Evolutionary conservation across 2,888 invertebrate species (phyloP), one percentile per base, ranked within the genome.

Genomic region (Rhingia rostrata): DNA sequence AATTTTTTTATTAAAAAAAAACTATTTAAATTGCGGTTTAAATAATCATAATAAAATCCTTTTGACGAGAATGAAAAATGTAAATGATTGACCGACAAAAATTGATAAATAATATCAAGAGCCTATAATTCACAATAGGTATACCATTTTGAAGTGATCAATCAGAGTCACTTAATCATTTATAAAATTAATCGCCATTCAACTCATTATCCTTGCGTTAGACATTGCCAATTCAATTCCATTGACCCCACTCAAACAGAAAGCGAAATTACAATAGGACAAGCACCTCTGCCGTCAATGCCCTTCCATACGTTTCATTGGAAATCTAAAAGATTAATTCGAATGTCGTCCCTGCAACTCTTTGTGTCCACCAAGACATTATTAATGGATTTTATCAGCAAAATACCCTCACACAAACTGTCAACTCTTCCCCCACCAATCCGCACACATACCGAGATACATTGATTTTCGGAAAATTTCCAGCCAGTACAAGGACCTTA

Each of bases 321-420:
- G 30, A 14, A 54, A 14, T 22, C 56, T 30, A 9, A 70, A 70
- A 56, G 78, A 78, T 78, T 78, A 64, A 78, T 78, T 78, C 49
- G 49, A 69, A 56, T 49, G 41, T 51, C 53, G 30, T 30, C 22
- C 54, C 56, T 47, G 70, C 56, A 61, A 47, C 61, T 47, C 77
- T 63, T 70, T 70, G 56, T 70, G 56, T 70, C 43, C 64, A 64
- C 70, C 70, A 63, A 64, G 70, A 54, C 78, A 64, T 78, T 78
- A 78, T 78, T 78, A 78, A 78, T 78, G 63, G 70, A 63, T 43
- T 58, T 78, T 70, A 78, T 78, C 78, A 70, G 63, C 69, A 64
- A 14, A 70, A 41, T 14, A 41, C 14, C 32, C 39, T n/a, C 30
- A 49, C 0, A 43, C 10, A 43, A 7, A 33, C 10, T 33, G 33